phyloP scores from a whole-genome alignment of 2,113 vertebrate genomes.

The Gymnocephalus cernua region DNA sequence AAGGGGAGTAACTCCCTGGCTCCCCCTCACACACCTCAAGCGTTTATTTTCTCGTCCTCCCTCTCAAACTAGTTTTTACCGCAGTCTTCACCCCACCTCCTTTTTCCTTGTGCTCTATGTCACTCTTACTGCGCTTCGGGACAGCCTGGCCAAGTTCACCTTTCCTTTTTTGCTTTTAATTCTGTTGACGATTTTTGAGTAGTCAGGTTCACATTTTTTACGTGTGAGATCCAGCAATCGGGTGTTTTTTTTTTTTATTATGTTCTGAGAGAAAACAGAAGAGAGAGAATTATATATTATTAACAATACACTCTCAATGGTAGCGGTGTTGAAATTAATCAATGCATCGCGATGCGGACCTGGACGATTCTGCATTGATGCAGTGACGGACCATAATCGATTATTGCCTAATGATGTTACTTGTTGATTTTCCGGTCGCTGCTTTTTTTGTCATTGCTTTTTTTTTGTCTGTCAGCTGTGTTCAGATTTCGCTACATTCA shows the following conservation, averaged over 20 bases:
- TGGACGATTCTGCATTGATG: too few species aligned
- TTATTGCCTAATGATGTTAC: too few species aligned
- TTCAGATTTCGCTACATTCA: too few species aligned
- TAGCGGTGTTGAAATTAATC: too few species aligned
- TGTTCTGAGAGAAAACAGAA: not conserved
- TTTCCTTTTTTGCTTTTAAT: not conserved
- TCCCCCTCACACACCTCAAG: slow-evolving; percentile 23
- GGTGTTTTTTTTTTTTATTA: not conserved
- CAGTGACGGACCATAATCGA: too few species aligned
- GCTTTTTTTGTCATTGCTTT: too few species aligned
- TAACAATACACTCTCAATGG: not conserved
- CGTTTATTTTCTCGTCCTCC: slow-evolving; percentile 20
- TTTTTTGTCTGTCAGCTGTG: too few species aligned
- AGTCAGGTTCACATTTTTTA: not conserved
- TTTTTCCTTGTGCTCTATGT: not conserved
- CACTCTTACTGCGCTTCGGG: not conserved
- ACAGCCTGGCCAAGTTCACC: not conserved
- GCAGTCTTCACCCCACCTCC: not conserved
- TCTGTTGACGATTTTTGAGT: not conserved
- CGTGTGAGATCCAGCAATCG: not conserved
- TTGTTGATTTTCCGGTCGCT: too few species aligned
- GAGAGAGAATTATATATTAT: too few species aligned
- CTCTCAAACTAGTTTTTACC: not conserved
- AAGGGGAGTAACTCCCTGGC: slow-evolving; percentile 52
- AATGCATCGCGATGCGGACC: too few species aligned